Evolutionary conservation across 2,888 invertebrate genomes (phyloP).

Genomic region (Drosophila anomalata): DNA sequence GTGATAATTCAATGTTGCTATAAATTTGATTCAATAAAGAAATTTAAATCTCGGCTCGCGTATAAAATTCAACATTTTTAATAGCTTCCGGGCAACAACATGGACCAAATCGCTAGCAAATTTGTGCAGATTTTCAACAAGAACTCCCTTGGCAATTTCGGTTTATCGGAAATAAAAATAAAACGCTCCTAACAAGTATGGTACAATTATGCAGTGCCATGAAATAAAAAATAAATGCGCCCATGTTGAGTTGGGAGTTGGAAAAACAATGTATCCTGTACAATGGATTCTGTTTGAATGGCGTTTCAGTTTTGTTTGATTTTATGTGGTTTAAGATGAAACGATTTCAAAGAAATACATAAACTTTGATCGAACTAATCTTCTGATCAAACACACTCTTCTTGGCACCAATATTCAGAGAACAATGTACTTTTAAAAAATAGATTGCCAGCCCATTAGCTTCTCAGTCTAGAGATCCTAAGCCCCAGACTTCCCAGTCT

Average conservation of each 20-base stretch:
- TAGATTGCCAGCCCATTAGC: slow-evolving; percentile 51
- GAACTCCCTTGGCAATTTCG: slow-evolving; percentile 42
- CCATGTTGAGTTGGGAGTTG: slow-evolving; percentile 5
- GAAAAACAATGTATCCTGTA: slow-evolving; percentile 11
- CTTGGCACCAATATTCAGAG: slow-evolving; percentile 38
- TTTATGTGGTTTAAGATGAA: slow-evolving; percentile 7
- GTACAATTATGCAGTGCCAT: slow-evolving; percentile 13
- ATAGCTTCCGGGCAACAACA: slow-evolving; percentile 32
- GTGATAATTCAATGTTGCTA: slow-evolving; percentile 1
- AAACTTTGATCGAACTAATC: slow-evolving; percentile 39
- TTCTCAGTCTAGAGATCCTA: slow-evolving; percentile 17
- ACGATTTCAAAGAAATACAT: slow-evolving; percentile 20
- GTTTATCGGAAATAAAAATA: slow-evolving; percentile 32
- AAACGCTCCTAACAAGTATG: slow-evolving; percentile 27
- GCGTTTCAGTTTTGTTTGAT: slow-evolving; percentile 27
- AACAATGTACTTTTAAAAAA: slow-evolving; percentile 49
- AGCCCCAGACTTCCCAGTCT: slow-evolving; percentile 15
- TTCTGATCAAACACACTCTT: slow-evolving; percentile 30
- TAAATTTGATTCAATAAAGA: slow-evolving; percentile 3
- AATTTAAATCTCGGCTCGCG: slow-evolving; percentile 1
- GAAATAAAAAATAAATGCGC: slow-evolving; percentile 7
- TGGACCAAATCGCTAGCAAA: slow-evolving; percentile 30
- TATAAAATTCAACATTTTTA: slow-evolving; percentile 23
- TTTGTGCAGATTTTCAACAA: slow-evolving; percentile 47
- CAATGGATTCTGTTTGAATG: slow-evolving; percentile 21